Conservation (phyloP, 1,140 invertebrate species). For the Bombus sibiricus region DNA sequence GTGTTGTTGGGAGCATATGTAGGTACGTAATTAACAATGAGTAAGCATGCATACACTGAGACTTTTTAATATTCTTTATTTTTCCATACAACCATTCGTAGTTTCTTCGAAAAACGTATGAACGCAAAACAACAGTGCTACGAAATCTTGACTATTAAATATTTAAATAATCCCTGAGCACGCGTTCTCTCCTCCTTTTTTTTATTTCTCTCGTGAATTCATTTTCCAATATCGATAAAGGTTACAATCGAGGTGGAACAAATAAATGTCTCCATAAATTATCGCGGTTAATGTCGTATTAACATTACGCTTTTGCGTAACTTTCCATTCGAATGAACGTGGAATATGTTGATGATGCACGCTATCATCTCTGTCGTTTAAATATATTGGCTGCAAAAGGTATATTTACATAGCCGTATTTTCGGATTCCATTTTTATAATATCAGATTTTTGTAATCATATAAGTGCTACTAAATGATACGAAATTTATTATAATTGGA, state of each 20-base stretch:
- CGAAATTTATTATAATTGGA: too few relatives aligned
- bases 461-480: too few relatives aligned
- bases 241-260: background rate
- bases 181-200: slow-evolving; percentile 1
- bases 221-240: background rate
- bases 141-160: background rate
- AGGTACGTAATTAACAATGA: background rate
- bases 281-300: background rate
- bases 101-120: background rate
- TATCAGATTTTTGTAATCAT: too few relatives aligned
- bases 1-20: background rate
- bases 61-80: background rate
- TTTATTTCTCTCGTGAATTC: background rate
- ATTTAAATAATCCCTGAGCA: slow-evolving; percentile 59
- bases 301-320: background rate
- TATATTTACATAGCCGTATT: too few relatives aligned
- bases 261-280: background rate
- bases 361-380: too few relatives aligned
- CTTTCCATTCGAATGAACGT: too few relatives aligned
- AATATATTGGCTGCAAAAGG: too few relatives aligned
- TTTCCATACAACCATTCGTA: background rate
- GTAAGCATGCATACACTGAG: background rate
- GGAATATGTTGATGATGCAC: too few relatives aligned
- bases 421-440: too few relatives aligned
- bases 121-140: background rate